Evolutionary conservation across 2,888 invertebrate genomes (phyloP), one percentile per base, ranked within the genome.

Genomic region (Sabellastarte sp.): DNA sequence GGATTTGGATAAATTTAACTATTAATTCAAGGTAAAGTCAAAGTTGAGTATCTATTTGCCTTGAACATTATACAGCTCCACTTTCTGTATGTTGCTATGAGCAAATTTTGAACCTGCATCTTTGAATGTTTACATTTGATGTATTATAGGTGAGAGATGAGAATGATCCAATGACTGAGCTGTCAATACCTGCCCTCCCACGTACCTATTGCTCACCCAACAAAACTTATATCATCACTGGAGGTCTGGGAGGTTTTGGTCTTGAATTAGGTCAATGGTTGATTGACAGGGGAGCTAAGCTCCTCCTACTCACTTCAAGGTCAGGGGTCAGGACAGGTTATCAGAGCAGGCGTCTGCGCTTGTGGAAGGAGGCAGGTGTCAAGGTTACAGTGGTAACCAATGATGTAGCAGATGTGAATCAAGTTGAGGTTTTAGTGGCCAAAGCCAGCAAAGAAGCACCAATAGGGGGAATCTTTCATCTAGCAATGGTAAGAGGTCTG

Each of bases 231-330:
- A 78, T 88, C 50, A 84, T 88, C 29, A 89, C 92, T 85, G 89
- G 92, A 65, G 96, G 97, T 61, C 88, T 98, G 56, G 98, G 98
- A 71, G 98, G 98, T 2, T 97, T 99, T 85, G 98, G 98, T 31
- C 86, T 98, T 68, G 98, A 99, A 86, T 86, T 99, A 71, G 74
- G 77, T 26, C 76, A 81, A 61, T 83, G 84, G 84, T 66, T 99
- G 82, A 89, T 93, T 61, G 85, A 86, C 58, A 89, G 96, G 66
- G 98, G 98, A 24, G 96, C 95, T 28, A 90, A 87, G 62, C 88
- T 90, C 74, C 85, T 98, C 41, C 89, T 96, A 59, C 87, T 98
- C 28, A 93, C 92, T 28, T 95, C 95, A 10, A 88, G 98, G 74
- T 90, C 91, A 72, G 97, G 97, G 2, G 61, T 76, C 61, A 90